Conservation (phyloP, 2,888 invertebrate species). For the Tenthredo mesomela region DNA sequence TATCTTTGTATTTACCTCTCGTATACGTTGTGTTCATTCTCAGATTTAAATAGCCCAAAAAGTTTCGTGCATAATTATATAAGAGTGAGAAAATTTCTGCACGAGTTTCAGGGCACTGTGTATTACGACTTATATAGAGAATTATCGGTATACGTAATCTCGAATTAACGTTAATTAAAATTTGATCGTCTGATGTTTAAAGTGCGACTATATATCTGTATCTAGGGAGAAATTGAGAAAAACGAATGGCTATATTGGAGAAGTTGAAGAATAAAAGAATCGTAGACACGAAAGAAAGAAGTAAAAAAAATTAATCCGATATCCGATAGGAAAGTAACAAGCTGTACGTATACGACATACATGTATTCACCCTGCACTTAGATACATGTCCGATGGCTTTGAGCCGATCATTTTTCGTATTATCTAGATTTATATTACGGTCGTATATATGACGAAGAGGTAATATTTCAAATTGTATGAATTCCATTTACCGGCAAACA, state of each 20-base stretch:
- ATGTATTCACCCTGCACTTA: background rate
- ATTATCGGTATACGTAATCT: background rate
- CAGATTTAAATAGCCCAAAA: background rate
- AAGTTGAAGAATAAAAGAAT: background rate
- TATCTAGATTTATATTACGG: background rate
- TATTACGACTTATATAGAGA: background rate
- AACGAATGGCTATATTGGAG: background rate
- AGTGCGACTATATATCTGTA: too few species aligned
- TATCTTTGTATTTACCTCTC: background rate
- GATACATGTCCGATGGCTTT: background rate
- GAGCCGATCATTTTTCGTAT: background rate
- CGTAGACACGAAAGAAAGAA: too few species aligned
- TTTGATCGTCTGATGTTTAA: too few species aligned
- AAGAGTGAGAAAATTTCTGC: background rate
- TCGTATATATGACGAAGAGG: background rate
- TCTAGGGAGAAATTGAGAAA: background rate
- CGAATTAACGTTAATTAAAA: background rate
- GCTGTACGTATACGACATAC: too few species aligned
- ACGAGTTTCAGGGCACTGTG: background rate
- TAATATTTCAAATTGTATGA: background rate
- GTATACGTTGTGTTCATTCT: background rate
- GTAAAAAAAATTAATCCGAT: background rate
- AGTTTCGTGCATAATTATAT: background rate
- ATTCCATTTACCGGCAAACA: background rate
- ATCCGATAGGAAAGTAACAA: background rate